These are phyloP conservation scores for Peromyscus aztecus DNA, from an alignment of 2,797 vertebrate species.

Conservation along the genomic window DNA sequence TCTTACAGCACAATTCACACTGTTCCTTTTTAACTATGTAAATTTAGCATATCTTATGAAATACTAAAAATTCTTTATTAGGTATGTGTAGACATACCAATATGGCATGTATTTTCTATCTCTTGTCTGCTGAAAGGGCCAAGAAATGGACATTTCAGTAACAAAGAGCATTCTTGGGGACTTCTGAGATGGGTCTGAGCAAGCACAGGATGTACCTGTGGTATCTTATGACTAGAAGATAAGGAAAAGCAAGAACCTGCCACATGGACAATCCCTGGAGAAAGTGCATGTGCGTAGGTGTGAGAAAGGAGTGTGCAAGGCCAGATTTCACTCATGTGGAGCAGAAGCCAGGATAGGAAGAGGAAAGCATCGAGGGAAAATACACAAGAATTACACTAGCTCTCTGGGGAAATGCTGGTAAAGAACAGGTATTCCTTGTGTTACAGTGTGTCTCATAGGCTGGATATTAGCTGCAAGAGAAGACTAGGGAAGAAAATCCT, in stretches of 20 bases:
- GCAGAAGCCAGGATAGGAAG: neutral
- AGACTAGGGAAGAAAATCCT: neutral
- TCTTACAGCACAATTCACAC: neutral
- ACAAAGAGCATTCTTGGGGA: neutral
- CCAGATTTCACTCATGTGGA: neutral
- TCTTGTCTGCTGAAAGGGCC: constrained; percentile 22
- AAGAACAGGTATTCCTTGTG: neutral
- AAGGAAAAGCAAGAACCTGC: neutral
- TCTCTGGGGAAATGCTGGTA: neutral
- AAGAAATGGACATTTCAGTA: neutral
- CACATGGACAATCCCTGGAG: neutral
- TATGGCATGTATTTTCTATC: neutral
- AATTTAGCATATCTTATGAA: constrained; percentile 42
- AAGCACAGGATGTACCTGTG: neutral
- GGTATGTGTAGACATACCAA: neutral
- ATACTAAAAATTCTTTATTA: neutral
- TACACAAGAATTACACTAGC: neutral
- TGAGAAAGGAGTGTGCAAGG: neutral
- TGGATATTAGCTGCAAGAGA: neutral
- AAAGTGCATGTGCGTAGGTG: neutral
- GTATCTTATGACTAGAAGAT: neutral
- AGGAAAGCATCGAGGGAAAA: neutral
- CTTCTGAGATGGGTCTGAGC: neutral
- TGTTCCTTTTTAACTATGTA: constrained; percentile 38
- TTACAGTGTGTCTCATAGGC: neutral